Evolutionary conservation across 2,888 invertebrate genomes (phyloP).

Genomic region (Dromius quadrimaculatus): DNA sequence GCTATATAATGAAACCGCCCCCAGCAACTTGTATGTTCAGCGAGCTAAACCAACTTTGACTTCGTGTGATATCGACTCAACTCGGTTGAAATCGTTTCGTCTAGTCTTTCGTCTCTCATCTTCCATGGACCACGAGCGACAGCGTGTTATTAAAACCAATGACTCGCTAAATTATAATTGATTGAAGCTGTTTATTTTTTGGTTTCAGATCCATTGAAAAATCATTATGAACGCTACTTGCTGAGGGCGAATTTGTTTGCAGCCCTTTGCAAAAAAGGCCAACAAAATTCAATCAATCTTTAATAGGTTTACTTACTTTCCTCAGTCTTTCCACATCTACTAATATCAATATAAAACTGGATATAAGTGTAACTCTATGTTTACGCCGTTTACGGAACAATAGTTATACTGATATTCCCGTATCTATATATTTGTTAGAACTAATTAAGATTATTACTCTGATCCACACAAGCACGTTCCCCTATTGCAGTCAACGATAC

Average conservation of each 20-base stretch:
- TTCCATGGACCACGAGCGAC: conserved; percentile 17
- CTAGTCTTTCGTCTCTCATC: conserved; percentile 11
- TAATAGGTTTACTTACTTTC: background rate
- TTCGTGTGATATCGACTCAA: conserved; percentile 36
- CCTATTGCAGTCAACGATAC: too few species aligned
- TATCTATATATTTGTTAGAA: too few species aligned
- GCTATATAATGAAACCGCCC: conserved; percentile 62
- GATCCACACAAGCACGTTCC: too few species aligned
- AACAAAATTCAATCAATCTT: conserved; percentile 28
- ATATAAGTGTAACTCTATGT: too few species aligned
- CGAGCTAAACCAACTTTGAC: conserved; percentile 50
- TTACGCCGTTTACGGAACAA: too few species aligned
- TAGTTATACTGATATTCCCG: too few species aligned
- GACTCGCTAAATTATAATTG: conserved; percentile 65
- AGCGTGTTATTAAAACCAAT: conserved; percentile 65
- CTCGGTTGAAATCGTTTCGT: conserved; percentile 16
- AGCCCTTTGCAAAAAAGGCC: conserved; percentile 15
- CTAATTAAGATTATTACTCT: too few species aligned
- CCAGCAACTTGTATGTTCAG: conserved; percentile 47
- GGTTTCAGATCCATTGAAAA: conserved; percentile 55
- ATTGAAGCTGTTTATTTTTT: conserved; percentile 59
- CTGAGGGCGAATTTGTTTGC: conserved; percentile 24
- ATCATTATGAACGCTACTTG: conserved; percentile 42
- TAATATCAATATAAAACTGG: too few species aligned
- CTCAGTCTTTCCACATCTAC: too few species aligned